These are phyloP conservation scores for Elanus axillaris DNA, from an alignment of 2,113 vertebrate species.

Conservation along the genomic window DNA sequence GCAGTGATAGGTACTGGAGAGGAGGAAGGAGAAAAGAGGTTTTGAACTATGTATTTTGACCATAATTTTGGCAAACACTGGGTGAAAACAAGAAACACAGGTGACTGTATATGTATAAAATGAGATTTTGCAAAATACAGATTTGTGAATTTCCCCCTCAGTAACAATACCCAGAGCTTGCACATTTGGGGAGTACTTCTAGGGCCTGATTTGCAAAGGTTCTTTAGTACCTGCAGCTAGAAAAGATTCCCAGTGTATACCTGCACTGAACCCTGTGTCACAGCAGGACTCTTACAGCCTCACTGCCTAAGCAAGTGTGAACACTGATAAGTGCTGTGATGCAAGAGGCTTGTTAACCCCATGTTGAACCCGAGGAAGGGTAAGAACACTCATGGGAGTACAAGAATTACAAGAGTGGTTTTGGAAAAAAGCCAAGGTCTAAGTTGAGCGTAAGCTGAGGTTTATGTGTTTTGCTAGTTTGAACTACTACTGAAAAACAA, in stretches of 20 bases:
- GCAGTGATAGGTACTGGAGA: neutral
- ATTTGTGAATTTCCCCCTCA: neutral
- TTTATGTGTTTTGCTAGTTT: neutral
- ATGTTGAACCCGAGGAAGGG: neutral
- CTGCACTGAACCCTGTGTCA: neutral
- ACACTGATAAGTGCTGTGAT: neutral
- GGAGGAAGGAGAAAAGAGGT: neutral
- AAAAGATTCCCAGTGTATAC: neutral
- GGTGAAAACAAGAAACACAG: neutral
- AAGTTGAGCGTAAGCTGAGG: neutral
- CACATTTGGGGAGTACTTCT: fast-evolving
- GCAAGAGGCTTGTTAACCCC: neutral
- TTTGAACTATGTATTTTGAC: neutral
- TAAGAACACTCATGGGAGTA: neutral
- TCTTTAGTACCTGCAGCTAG: neutral
- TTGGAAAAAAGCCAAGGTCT: neutral
- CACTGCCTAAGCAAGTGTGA: neutral
- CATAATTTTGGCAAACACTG: neutral
- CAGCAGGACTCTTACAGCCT: neutral
- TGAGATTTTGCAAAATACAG: neutral
- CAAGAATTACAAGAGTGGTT: neutral
- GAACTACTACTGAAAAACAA: neutral
- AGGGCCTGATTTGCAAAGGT: neutral
- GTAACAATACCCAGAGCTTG: neutral
- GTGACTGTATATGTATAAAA: neutral